These are phyloP conservation scores for Muscina levida DNA, from an alignment of 2,888 invertebrate genomes.

Conservation along the genomic window DNA sequence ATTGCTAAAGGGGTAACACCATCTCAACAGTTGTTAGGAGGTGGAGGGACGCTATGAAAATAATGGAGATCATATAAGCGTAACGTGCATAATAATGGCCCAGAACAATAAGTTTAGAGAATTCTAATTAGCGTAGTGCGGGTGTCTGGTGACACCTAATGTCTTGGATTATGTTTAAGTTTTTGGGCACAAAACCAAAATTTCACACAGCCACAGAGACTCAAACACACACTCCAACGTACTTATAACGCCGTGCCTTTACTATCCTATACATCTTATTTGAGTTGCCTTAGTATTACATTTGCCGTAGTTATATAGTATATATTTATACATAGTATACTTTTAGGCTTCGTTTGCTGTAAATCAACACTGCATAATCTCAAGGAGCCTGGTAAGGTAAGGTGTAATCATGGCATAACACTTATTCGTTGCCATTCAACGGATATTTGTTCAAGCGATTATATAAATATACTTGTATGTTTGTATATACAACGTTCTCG, in stretches of 20 bases:
- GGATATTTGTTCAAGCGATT: background rate
- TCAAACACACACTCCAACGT: background rate
- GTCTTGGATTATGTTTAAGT: background rate
- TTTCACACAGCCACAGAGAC: constrained; percentile 17
- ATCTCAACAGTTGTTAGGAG: too few species aligned
- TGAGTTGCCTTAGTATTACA: too few species aligned
- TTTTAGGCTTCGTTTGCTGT: constrained; percentile 1
- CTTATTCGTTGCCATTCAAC: background rate
- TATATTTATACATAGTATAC: background rate
- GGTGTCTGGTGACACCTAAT: background rate
- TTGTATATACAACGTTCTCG: background rate
- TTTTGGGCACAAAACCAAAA: background rate
- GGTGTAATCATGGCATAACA: background rate
- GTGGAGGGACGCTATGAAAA: background rate
- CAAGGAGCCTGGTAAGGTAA: constrained; percentile 6
- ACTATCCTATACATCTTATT: too few species aligned
- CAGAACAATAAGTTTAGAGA: background rate
- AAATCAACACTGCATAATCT: background rate
- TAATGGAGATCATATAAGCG: background rate
- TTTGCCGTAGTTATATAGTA: background rate
- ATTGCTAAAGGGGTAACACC: too few species aligned
- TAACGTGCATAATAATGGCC: background rate
- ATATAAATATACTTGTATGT: background rate
- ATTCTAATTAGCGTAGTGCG: too few species aligned
- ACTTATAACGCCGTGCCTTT: background rate